Base-by-base conservation (phyloP, 2,797 vertebrate species). In the Pelobates cultripes region DNA sequence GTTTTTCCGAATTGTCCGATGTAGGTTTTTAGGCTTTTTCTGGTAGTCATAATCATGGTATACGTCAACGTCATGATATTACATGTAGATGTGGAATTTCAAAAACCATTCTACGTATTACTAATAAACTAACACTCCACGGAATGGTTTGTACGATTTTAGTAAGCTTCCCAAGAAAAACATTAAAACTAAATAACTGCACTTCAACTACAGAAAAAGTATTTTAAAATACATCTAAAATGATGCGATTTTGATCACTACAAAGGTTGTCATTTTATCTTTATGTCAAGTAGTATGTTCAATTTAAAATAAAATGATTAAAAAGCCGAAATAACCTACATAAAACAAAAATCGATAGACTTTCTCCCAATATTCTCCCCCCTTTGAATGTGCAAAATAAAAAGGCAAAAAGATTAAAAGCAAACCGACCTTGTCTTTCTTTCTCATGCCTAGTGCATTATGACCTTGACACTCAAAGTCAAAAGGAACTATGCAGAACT, bases 361-460 rank as follows among this genome's bases (percentile, higher is more conserved):
- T 88, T 90, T 89, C 85, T 87, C 80, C 84, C 89, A 88, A 87
- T 88, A 86, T 87, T 93, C 89, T 89, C 91, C 89, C 91, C 92
- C 92, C 93, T 87, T 87, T 86, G 90, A 28, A 95, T 96, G 96
- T 98, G 97, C 96, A 99, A 98, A 97, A 97, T 95, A 94, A 92
- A 78, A 96, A 92, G 92, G 91, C 88, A 93, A 92, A 94, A 92
- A 91, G 89, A 93, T 90, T 90, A 91, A 94, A 94, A 93, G 88
- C 88, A 92, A 94, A 92, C 91, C 90, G 88, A 91, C 87, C 83
- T 76, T 84, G 90, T 88, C 87, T 88, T 89, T 90, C 90, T 91
- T 89, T 90, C 89, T 87, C 89, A 93, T 92, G 92, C 90, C 92
- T 91, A 95, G 94, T 96, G 93, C 94, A 95, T 93, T 89, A 87